Conservation (phyloP, 2,888 invertebrate genomes). For the Octonoba sinensis region DNA sequence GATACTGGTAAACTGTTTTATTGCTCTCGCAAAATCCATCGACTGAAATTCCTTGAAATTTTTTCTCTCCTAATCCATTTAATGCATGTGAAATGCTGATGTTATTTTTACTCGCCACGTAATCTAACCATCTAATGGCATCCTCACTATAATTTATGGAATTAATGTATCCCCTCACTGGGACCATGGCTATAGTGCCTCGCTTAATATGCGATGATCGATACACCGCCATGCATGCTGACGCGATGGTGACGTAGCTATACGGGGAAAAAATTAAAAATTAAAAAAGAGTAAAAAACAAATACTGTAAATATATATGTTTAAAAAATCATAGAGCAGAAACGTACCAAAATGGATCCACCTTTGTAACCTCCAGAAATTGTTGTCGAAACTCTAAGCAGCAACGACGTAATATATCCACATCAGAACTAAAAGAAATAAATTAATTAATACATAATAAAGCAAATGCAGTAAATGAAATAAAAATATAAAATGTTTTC, state of each 20-base stretch:
- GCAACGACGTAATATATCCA: too few relatives aligned
- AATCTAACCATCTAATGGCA: constrained; percentile 28
- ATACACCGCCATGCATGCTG: constrained; percentile 19
- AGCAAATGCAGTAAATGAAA: too few relatives aligned
- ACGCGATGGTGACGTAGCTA: constrained; percentile 22
- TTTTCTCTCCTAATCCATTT: constrained; percentile 1
- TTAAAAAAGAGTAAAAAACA: too few relatives aligned
- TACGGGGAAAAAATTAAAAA: background rate
- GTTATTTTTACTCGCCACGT: background rate
- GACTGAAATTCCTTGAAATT: constrained; percentile 5
- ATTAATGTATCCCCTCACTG: background rate
- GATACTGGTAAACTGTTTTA: background rate
- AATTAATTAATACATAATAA: background rate
- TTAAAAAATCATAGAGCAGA: background rate
- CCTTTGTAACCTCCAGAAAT: too few relatives aligned
- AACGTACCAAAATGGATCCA: background rate
- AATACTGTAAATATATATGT: too few relatives aligned
- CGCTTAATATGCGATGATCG: constrained; percentile 1
- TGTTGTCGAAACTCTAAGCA: too few relatives aligned
- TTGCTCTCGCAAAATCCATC: constrained; percentile 1
- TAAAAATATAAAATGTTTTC: too few relatives aligned
- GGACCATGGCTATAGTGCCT: constrained; percentile 2
- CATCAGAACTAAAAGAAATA: too few relatives aligned
- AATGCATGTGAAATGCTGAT: background rate
- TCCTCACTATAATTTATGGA: background rate